Base-by-base conservation (phyloP, 2,113 vertebrate species). In the Platysternon megacephalum region DNA sequence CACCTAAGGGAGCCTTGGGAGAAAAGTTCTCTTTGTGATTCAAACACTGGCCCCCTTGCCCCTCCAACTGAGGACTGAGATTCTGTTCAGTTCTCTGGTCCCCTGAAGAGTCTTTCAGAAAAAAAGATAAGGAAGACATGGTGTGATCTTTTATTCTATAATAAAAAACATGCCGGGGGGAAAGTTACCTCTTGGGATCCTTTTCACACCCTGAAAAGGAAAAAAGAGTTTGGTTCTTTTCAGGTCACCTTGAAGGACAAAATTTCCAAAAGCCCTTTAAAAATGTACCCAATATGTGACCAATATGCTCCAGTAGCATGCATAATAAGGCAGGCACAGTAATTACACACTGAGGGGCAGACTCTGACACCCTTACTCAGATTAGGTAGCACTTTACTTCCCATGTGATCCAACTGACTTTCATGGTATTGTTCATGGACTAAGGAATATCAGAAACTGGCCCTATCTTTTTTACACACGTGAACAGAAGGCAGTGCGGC, bases 401-500 rank as follows among this genome's bases (percentile, higher is more conserved):
- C 56, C 56, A 11, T 28, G 56, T 55, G 53, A 55, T 58, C 26
- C 16, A 17, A n/a, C 32, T 68, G 61, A 68, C 35, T 19, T 68
- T 39, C 35, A 68, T 68, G 35, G 17, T 68, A 21, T 21, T 68
- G 19, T 68, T 68, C 35, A n/a, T 26, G 55, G 72, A 28, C 17
- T 32, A 24, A 46, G 0, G 1, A 21, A 1, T 9, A 65, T 79
- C 22, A 4, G 86, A 53, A 85, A 4, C 68, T 26, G 52, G 1
- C 83, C 84, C 58, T 0, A 65, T 0, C 26, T 84, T 86, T 16
- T 29, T 42, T 4, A 0, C 1, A 11, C 79, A 17, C 3, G 48
- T 8, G 51, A 29, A 55, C 32, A 14, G 1, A 2, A 51, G 42
- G 49, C 80, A 51, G 32, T 0, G 0, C 2, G 11, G 29, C 56